Conservation (phyloP, 2,797 vertebrate genomes). For the Setipinna tenuifilis region DNA sequence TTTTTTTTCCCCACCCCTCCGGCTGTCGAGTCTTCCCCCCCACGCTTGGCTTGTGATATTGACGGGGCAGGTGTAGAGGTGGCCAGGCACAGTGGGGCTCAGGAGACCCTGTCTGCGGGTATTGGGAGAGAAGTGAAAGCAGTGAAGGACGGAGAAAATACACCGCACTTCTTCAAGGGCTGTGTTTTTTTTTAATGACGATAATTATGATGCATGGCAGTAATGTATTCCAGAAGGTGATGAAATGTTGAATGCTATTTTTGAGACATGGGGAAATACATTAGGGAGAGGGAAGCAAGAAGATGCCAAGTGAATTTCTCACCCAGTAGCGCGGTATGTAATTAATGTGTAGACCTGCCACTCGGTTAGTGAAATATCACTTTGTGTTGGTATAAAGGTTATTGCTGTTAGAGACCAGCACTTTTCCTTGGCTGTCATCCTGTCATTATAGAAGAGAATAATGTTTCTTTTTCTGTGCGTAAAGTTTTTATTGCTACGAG, state of each 20-base stretch:
- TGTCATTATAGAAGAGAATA: neutral
- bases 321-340: constrained; percentile 22
- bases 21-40: constrained; percentile 4
- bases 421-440: neutral
- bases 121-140: neutral
- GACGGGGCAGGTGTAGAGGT: constrained; percentile 8
- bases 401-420: neutral
- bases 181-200: constrained; percentile 39
- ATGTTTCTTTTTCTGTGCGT: constrained; percentile 4
- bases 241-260: constrained; percentile 52
- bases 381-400: constrained; percentile 17
- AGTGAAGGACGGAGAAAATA: constrained; percentile 27
- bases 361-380: constrained; percentile 22
- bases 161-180: neutral
- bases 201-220: constrained; percentile 53
- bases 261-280: constrained; percentile 45
- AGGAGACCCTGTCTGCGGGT: neutral
- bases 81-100: neutral
- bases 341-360: constrained; percentile 46
- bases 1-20: neutral
- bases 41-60: neutral
- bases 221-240: constrained; percentile 51
- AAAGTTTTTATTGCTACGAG: neutral
- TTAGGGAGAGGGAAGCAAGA: constrained; percentile 39
- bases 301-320: constrained; percentile 31